phyloP scores from a whole-genome alignment of 2,888 invertebrate species.

The Amorpha juglandis region DNA sequence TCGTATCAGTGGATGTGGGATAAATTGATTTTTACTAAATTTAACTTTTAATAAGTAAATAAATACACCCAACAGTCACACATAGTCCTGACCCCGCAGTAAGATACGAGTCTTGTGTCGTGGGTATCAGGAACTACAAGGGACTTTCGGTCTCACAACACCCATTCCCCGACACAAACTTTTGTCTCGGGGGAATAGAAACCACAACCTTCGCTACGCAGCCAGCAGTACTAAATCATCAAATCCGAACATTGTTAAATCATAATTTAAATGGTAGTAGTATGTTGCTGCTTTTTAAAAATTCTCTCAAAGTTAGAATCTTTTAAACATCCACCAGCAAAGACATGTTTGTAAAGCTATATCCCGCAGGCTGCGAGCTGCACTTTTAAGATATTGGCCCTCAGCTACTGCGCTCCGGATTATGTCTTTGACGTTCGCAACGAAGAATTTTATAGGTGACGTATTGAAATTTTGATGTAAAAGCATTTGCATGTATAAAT shows the following conservation, averaged over 20 bases:
- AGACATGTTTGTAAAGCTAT: conserved; percentile 37
- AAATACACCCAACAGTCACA: too few species aligned
- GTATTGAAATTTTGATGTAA: conserved; percentile 16
- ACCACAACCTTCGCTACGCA: too few species aligned
- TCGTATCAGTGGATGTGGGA: neutral
- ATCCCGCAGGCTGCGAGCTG: conserved; percentile 37
- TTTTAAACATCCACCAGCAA: conserved; percentile 10
- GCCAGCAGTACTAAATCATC: too few species aligned
- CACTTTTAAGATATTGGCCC: conserved; percentile 44
- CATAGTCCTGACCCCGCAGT: too few species aligned
- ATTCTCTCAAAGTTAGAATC: conserved; percentile 6
- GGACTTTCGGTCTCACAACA: too few species aligned
- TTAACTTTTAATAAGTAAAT: too few species aligned
- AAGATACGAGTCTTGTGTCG: too few species aligned
- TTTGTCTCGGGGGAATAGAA: too few species aligned
- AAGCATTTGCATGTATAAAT: neutral
- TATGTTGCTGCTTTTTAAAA: neutral
- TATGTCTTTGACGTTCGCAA: conserved; percentile 22
- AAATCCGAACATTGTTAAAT: too few species aligned
- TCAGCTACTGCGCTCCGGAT: conserved; percentile 30
- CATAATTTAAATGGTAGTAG: neutral
- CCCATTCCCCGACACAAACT: too few species aligned
- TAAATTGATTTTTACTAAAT: conserved; percentile 1
- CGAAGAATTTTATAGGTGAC: conserved; percentile 19
- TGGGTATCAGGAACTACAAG: too few species aligned